Evolutionary conservation across 2,113 vertebrate genomes (phyloP), one percentile per base, ranked within the genome.

Genomic region (Oryzias melastigma): DNA sequence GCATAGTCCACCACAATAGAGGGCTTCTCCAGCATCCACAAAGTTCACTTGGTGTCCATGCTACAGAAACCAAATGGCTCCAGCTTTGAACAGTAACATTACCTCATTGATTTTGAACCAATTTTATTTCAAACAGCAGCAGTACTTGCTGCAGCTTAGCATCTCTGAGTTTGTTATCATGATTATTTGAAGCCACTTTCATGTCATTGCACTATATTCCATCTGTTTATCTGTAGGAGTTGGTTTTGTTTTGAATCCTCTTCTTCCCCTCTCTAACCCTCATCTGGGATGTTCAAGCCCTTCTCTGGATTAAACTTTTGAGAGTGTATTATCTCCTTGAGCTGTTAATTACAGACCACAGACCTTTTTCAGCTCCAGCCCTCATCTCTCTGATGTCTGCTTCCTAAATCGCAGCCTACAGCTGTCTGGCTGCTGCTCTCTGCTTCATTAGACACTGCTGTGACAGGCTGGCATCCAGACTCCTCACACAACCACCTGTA

Each of bases 281-380:
- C 4, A n/a, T 17, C 43, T 14, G 16, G 5, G 7, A 18, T 40
- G 19, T 27, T 53, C 52, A 53, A n/a, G 45, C 46, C 35, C 66
- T 57, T 24, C 35, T 68, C 79, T 84, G 74, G 70, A 76, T 82
- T 60, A 80, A 79, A 62, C 61, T 18, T 45, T 48, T 62, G 67
- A 82, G 75, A 60, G 53, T 27, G 15, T 65, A 70, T 74, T 52
- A 52, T 47, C 78, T 82, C 15, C 52, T 86, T 82, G 82, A 85
- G 80, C 64, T 78, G 75, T 85, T 87, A 63, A 85, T 87, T 87
- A 73, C 65, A n/a, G 52, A 56, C 29, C 35, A 12, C 40, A n/a
- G 52, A 58, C 45, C 15, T 44, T 61, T 62, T 57, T 71, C 40
- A 12, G 0, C 14, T 8, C 16, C 16, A 19, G 14, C 20, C 14